Base-by-base conservation (phyloP, 1,140 invertebrate species). In the Drosophila ironensis region DNA sequence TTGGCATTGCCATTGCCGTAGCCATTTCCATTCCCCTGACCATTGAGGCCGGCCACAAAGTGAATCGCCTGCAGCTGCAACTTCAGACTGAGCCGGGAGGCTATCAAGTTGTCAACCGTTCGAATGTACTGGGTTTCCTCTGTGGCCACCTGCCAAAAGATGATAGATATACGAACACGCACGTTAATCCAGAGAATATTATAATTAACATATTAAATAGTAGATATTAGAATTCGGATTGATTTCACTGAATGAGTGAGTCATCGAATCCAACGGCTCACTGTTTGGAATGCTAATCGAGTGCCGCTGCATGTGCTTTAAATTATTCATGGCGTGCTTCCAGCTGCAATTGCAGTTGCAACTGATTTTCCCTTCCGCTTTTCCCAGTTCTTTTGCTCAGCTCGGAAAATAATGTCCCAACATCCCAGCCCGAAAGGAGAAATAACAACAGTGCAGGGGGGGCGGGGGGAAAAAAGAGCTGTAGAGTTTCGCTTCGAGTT, bases 51-150 rank as follows among this genome's bases (percentile, higher is more conserved):
- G 46, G 69, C 53, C 53, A 68, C 77, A 76, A 74, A 90, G 73
- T 87, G 82, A 35, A 63, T 64, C 59, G 74, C 88, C 76, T 84
- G 90, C 81, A 87, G 78, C 78, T 73, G 90, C 67, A 74, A 81
- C 81, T 91, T 91, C 57, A 76, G 81, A 73, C 81, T 88, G 44
- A 87, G 75, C 42, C 84, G 73, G 52, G 89, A 81, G 57, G 87
- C 77, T 66, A 86, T 86, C 64, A 89, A 66, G 67, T 78, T 78
- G 64, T 87, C 90, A 71, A 76, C 68, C 41, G 88, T 77, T 61
- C 67, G 72, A 69, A 90, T 89, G 48, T 88, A 89, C 75, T 88
- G 84, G 11, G 86, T 87, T 54, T 89, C 77, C 33, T 84, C 87
- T 5, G 71, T 56, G 54, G 27, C 52, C 14, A 89, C 76, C 88